These are phyloP conservation scores for Drosophila tsacasi DNA, from an alignment of 1,140 invertebrate species.

Conservation along the genomic window DNA sequence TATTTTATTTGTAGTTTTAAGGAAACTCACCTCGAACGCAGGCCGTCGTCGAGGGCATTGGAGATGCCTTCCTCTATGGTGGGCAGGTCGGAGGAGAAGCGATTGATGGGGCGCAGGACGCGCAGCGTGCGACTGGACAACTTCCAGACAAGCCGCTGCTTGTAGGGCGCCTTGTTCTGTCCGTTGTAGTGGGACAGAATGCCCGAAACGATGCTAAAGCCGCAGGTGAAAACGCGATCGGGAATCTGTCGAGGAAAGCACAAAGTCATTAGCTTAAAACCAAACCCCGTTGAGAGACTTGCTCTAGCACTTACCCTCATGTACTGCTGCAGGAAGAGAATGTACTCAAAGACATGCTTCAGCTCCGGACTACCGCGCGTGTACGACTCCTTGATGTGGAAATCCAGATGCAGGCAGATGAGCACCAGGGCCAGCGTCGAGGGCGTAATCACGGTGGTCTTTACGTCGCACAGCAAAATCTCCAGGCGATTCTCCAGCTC, in stretches of 20 bases:
- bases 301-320: constrained; percentile 61
- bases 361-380: constrained; percentile 81
- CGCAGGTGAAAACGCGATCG: constrained; percentile 87
- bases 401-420: constrained; percentile 88
- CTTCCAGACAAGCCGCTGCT: constrained; percentile 91
- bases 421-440: constrained; percentile 90
- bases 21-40: constrained; percentile 77
- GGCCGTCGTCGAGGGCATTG: constrained; percentile 80
- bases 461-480: constrained; percentile 90
- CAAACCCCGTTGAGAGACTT: neutral
- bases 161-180: constrained; percentile 89
- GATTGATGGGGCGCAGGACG: constrained; percentile 90
- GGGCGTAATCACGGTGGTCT: constrained; percentile 88
- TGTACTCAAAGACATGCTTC: constrained; percentile 83
- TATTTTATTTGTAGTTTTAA: too few species aligned
- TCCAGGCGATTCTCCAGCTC: constrained; percentile 89
- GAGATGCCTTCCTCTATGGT: constrained; percentile 89
- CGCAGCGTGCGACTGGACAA: constrained; percentile 89
- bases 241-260: constrained; percentile 86
- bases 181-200: constrained; percentile 90
- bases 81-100: constrained; percentile 89
- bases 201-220: constrained; percentile 87
- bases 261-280: constrained; percentile 1
- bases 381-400: constrained; percentile 85
- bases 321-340: constrained; percentile 84